Evolutionary conservation across 2,888 invertebrate genomes (phyloP), one percentile per base, ranked within the genome.

Genomic region (Parnassius glacialis): DNA sequence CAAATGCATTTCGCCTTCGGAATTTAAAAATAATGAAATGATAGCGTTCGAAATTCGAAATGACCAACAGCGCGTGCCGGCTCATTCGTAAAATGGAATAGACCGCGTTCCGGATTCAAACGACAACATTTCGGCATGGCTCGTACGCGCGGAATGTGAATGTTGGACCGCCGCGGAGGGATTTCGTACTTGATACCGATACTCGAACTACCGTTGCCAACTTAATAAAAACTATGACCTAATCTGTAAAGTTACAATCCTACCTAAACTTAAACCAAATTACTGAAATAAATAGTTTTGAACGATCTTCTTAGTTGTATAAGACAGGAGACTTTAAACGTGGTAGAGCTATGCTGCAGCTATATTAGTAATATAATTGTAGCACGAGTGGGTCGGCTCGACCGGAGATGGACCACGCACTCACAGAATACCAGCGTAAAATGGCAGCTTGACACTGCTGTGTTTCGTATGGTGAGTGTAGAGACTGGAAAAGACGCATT

Each of bases 1-100:
- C 81, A 83, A 87, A 85, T 83, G 83, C 81, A 81, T 79, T 80
- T 80, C 77, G 79, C 82, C 82, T 84, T 83, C 81, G 68, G 79
- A 84, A 85, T 87, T 62, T 54, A 76, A 84, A 86, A 81, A 80
- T 74, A 75, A 73, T 76, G 80, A 80, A 75, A 73, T 76, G 80
- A 80, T 81, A 79, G 80, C 75, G 77, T 81, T 81, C 81, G 74
- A 86, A 84, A 83, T 82, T 79, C 74, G 74, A 79, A 78, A 80
- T 75, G 72, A 71, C 78, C 78, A 74, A 79, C 74, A 76, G 80
- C 78, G 78, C 80, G 82, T 83, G 81, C 77, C 71, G 71, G 72
- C 71, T 71, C 59, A 62, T 57, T 68, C 67, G 70, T 75, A 78
- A 34, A 78, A 79, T 74, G 73, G 79, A 75, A 77, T 79, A 74